Evolutionary conservation across 2,797 vertebrate species (phyloP).

Genomic region (Anguilla obscura): DNA sequence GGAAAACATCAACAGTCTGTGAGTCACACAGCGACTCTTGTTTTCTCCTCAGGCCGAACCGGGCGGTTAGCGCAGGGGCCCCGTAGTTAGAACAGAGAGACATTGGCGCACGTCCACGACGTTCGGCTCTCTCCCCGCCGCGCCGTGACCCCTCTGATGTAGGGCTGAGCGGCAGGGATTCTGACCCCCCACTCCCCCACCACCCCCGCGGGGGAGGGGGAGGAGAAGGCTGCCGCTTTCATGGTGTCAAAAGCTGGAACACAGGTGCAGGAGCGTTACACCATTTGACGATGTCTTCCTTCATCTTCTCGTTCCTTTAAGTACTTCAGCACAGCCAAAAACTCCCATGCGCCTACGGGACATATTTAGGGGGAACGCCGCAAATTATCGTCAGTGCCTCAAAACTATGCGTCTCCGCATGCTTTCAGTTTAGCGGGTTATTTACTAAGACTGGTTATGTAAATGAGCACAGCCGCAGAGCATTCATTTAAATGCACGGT

Average conservation of each 20-base stretch:
- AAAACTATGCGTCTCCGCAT: too few species aligned
- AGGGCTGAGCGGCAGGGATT: conserved; percentile 56
- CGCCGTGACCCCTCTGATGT: conserved; percentile 33
- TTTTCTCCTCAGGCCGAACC: background rate
- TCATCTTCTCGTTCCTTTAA: background rate
- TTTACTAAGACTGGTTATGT: too few species aligned
- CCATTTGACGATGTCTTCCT: background rate
- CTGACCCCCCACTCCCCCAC: conserved; percentile 27
- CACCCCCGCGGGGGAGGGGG: conserved; percentile 33
- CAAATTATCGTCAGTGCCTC: too few species aligned
- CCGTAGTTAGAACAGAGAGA: background rate
- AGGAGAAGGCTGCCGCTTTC: conserved; percentile 49
- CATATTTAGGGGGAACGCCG: too few species aligned
- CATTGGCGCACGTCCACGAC: background rate
- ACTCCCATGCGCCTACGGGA: background rate
- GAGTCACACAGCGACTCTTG: background rate
- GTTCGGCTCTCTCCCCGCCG: background rate
- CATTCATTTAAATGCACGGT: too few species aligned
- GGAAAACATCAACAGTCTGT: background rate
- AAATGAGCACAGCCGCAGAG: too few species aligned
- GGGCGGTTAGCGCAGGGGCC: background rate
- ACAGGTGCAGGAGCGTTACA: conserved; percentile 63
- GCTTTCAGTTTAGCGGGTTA: too few species aligned
- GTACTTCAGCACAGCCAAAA: background rate
- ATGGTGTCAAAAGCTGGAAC: conserved; percentile 66